A percentile compares a stretch with the other conserved stretches of the same genome.
These are phyloP conservation scores for Drosophila lowei DNA, from an alignment of 1,140 invertebrate genomes.

Conservation along the genomic window DNA sequence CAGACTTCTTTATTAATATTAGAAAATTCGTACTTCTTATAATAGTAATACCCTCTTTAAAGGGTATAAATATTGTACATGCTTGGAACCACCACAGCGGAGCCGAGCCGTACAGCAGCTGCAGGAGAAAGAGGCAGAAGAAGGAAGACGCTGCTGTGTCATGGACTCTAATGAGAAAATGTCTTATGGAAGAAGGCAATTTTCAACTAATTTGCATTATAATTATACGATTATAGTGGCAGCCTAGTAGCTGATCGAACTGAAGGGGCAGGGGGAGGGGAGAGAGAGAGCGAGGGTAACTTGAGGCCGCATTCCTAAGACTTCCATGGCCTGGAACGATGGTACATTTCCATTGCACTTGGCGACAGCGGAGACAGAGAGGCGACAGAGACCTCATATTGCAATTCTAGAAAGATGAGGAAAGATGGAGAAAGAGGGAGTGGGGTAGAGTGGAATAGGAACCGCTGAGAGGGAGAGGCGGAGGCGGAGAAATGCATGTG, in stretches of 20 bases:
- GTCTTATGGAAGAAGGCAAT: constrained; percentile 4
- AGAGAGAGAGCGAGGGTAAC: neutral
- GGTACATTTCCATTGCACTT: constrained; percentile 24
- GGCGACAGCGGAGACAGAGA: constrained; percentile 38
- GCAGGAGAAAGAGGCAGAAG: neutral
- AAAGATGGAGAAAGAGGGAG: constrained; percentile 7
- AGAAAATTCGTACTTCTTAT: no score
- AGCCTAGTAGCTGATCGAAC: constrained; percentile 25
- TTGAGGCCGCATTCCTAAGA: constrained; percentile 45
- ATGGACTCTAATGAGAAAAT: constrained; percentile 33
- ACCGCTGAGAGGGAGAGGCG: neutral
- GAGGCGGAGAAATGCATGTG: constrained; percentile 16
- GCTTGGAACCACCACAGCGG: no score
- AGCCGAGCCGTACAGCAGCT: constrained; percentile 4
- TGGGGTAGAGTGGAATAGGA: neutral
- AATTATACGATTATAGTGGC: constrained; percentile 36
- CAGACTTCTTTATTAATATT: no score
- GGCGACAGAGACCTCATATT: constrained; percentile 56
- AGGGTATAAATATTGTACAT: no score
- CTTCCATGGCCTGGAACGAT: constrained; percentile 39
- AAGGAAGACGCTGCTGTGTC: constrained; percentile 1
- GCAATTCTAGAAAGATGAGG: constrained; percentile 53
- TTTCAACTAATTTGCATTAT: constrained; percentile 39
- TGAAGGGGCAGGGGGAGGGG: constrained; percentile 11
- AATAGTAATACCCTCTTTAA: no score